Evolutionary conservation across 2,113 vertebrate genomes (phyloP).

Genomic region (Labeo rohita): DNA sequence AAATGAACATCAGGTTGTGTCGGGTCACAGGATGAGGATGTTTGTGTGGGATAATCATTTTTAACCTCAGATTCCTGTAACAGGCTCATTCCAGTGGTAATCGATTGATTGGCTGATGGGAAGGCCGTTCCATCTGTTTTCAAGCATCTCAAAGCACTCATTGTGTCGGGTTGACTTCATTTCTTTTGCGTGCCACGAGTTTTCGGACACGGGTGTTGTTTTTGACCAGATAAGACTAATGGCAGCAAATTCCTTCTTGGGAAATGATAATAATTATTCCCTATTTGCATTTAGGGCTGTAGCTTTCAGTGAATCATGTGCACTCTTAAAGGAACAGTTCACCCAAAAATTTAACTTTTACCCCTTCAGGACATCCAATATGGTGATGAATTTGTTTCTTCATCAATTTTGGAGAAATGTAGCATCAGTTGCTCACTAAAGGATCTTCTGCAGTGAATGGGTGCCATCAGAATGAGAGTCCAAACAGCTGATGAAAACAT

Average conservation of each 20-base stretch:
- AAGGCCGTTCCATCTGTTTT: constrained; percentile 22
- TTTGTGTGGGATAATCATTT: constrained; percentile 13
- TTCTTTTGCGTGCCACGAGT: constrained; percentile 6
- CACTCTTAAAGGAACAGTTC: not conserved
- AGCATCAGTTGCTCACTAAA: too few relatives aligned
- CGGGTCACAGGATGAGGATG: not conserved
- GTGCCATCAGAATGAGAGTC: too few relatives aligned
- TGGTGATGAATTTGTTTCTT: too few relatives aligned
- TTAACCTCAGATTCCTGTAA: constrained; percentile 19
- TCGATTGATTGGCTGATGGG: constrained; percentile 17
- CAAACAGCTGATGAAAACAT: too few relatives aligned
- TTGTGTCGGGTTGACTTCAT: constrained; percentile 1
- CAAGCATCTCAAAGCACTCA: constrained; percentile 24
- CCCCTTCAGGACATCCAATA: too few relatives aligned
- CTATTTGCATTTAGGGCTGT: not conserved
- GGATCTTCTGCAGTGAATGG: too few relatives aligned
- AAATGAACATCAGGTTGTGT: constrained; percentile 8
- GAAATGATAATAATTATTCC: not conserved
- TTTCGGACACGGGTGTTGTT: not conserved
- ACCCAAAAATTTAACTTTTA: too few relatives aligned
- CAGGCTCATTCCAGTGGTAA: constrained; percentile 34
- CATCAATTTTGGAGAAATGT: too few relatives aligned
- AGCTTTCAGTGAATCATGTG: not conserved
- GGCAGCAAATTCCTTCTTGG: not conserved
- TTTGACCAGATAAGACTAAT: constrained; percentile 17